Evolutionary conservation across 2,113 vertebrate species (phyloP), one percentile per base, ranked within the genome.

Genomic region (Eubucco bourcierii): DNA sequence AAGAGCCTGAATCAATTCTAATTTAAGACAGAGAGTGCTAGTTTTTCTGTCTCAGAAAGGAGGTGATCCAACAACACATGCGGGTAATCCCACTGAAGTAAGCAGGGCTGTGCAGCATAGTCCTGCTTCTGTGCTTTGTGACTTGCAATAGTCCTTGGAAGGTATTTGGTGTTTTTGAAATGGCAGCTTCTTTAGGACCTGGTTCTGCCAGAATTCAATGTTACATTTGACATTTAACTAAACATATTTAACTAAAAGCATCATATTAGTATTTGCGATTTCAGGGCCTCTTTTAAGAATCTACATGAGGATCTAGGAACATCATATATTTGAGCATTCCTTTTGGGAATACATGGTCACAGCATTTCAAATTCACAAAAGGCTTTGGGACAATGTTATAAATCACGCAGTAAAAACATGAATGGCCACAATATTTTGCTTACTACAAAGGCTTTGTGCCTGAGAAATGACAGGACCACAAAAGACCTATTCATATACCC

Each of bases 341-440:
- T 80, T 74, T 70, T 60, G 80, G 56, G 44, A 80, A 81, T 91
- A 29, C 60, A 33, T 0, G 9, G 75, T 71, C 78, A 84, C 80
- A 79, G 61, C 9, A 2, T 88, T 79, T 90, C 50, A 84, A 66
- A 76, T 83, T 52, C 84, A 74, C 46, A 87, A 64, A 85, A 34
- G 27, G 15, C n/a, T 91, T 59, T 59, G 76, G 33, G 68, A 80
- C 66, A 68, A 50, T 44, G 87, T 84, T 96, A 25, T 95, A 90
- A 93, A 84, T 95, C 68, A 95, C 33, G 34, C 81, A 95, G 88
- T 92, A 74, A 19, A 90, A 92, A 90, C 67, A 55, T 58, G 88
- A 91, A 91, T 58, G 39, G 88, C 73, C 80, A 79, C 79, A 91
- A 95, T 82, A 87, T 92, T 95, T 92, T 93, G 15, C 56, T 90